These are phyloP conservation scores for Butorides virescens DNA, from an alignment of 2,113 vertebrate genomes.

Conservation along the genomic window DNA sequence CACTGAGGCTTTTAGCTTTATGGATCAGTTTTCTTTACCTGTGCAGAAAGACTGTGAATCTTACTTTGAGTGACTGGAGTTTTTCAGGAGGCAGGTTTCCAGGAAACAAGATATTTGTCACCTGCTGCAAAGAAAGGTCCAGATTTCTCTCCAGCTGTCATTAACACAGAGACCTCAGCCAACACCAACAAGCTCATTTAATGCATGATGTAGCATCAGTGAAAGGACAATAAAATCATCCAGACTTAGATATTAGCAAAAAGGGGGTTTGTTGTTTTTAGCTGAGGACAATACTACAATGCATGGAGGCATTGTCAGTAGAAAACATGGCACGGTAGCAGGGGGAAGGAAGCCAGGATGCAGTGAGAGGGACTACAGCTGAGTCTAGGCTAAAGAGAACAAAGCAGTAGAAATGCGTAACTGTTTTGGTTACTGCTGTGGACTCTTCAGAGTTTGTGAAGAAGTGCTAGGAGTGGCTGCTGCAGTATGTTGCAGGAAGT, in stretches of 20 bases:
- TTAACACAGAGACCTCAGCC: background rate
- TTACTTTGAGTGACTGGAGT: background rate
- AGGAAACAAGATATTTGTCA: background rate
- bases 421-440: background rate
- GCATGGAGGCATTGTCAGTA: background rate
- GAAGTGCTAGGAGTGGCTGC: background rate
- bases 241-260: background rate
- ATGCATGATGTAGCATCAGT: background rate
- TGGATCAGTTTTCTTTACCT: background rate
- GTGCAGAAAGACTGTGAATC: background rate
- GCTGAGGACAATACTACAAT: background rate
- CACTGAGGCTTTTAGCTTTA: background rate
- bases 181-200: background rate
- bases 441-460: background rate
- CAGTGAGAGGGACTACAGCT: background rate
- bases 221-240: background rate
- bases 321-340: accelerated
- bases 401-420: background rate
- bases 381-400: background rate
- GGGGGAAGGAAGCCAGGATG: background rate
- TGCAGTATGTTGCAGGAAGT: background rate
- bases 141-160: background rate
- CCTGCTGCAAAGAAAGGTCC: background rate
- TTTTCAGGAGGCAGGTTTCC: background rate
- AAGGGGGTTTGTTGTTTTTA: background rate